Evolutionary conservation across 23 tunicate species (phyloP).

Genomic region (Halocynthia roretzi): DNA sequence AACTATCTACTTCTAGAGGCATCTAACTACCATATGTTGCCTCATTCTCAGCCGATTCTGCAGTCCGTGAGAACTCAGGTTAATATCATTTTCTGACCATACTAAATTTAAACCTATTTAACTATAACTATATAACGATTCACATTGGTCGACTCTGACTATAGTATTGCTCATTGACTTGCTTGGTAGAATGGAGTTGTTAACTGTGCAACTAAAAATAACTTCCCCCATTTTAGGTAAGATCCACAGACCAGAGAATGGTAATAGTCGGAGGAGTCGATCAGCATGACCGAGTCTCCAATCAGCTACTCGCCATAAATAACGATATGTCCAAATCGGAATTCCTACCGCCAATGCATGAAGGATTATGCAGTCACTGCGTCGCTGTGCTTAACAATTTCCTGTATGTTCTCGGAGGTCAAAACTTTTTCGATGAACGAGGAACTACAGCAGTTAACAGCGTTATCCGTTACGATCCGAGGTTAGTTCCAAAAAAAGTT

Average conservation of each 20-base stretch:
- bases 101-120: not conserved
- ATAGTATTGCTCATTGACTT: no score
- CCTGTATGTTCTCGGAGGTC: conserved; percentile 97
- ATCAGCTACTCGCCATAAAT: conserved; percentile 94
- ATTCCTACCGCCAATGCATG: conserved; percentile 99
- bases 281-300: conserved; percentile 98
- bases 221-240: conserved; percentile 44
- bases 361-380: conserved; percentile 96
- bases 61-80: conserved; percentile 99
- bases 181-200: no score
- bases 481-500: conserved; percentile 26
- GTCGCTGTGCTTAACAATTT: conserved; percentile 97
- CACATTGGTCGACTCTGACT: no score
- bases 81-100: no score
- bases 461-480: conserved; percentile 95
- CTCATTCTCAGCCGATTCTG: conserved; percentile 98
- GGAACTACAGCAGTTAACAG: conserved; percentile 98
- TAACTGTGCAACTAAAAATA: not conserved
- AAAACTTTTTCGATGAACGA: conserved; percentile 96
- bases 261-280: conserved; percentile 99
- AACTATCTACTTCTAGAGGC: conserved; percentile 95
- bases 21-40: conserved; percentile 99
- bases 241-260: conserved; percentile 90
- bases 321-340: conserved; percentile 96
- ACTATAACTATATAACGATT: not conserved